These are phyloP conservation scores for Eledona agricola DNA, from an alignment of 2,888 invertebrate species.

Conservation along the genomic window DNA sequence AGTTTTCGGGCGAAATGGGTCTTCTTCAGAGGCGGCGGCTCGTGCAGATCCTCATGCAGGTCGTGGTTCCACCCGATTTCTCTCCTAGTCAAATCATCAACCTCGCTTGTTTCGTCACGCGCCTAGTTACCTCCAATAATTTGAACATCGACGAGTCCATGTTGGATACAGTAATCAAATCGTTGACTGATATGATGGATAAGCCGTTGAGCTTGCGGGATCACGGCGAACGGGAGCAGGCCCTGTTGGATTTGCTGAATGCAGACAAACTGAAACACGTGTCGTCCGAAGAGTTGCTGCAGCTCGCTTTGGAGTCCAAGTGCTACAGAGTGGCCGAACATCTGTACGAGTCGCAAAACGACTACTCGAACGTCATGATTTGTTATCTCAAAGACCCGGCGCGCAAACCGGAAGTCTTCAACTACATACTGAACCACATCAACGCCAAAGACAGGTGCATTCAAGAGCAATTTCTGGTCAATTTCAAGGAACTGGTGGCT, in stretches of 20 bases:
- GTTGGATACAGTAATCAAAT: slow-evolving; percentile 69
- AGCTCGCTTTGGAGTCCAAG: slow-evolving; percentile 70
- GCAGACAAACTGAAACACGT: slow-evolving; percentile 69
- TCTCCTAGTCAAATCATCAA: slow-evolving; percentile 69
- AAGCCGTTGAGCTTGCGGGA: slow-evolving; percentile 60
- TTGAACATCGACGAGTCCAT: slow-evolving; percentile 59
- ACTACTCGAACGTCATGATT: slow-evolving; percentile 71
- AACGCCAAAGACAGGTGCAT: slow-evolving; percentile 60
- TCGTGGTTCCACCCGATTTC: slow-evolving; percentile 75
- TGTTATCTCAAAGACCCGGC: slow-evolving; percentile 74
- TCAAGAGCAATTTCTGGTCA: slow-evolving; percentile 60
- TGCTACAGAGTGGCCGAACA: slow-evolving; percentile 78
- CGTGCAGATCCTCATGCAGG: slow-evolving; percentile 79
- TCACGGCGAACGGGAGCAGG: slow-evolving; percentile 76
- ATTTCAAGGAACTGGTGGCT: slow-evolving; percentile 66
- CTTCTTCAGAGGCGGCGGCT: slow-evolving; percentile 77
- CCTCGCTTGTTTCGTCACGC: slow-evolving; percentile 59
- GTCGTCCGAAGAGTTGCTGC: slow-evolving; percentile 67
- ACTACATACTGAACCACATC: slow-evolving; percentile 65
- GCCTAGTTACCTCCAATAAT: slow-evolving; percentile 57
- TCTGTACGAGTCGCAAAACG: slow-evolving; percentile 68
- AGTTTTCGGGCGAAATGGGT: slow-evolving; percentile 78
- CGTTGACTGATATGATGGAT: slow-evolving; percentile 52
- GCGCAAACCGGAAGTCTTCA: slow-evolving; percentile 70
- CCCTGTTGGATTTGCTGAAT: slow-evolving; percentile 74